phyloP scores from a whole-genome alignment of 30 jellyfish, hydroid and myxozoan genomes.

The Turritopsis rubra region DNA sequence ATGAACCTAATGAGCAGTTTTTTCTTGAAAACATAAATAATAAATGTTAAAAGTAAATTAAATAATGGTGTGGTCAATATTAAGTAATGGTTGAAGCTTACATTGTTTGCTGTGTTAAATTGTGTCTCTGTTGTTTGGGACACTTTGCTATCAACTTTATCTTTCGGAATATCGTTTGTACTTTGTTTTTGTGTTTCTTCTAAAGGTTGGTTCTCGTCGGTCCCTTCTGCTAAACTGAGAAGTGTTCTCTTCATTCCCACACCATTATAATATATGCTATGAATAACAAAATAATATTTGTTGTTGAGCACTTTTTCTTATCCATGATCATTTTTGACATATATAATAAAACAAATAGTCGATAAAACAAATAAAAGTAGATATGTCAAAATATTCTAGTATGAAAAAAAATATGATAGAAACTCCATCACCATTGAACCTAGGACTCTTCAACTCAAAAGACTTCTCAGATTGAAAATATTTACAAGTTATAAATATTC shows the following conservation, averaged over 20 bases:
- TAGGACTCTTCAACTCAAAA: too few species aligned
- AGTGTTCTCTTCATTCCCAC: constrained; percentile 17
- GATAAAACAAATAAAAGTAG: not conserved
- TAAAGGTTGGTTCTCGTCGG: not conserved
- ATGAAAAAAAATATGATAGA: not conserved
- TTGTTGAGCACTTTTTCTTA: too few species aligned
- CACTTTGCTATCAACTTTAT: not conserved
- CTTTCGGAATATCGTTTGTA: not conserved
- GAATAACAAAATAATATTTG: not conserved
- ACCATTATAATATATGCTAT: not conserved
- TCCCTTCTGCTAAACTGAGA: constrained; percentile 10
- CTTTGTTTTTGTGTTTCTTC: not conserved
- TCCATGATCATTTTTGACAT: too few species aligned
- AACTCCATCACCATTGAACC: too few species aligned
- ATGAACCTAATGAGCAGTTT: too few species aligned
- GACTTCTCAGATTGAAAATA: too few species aligned
- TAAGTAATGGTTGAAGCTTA: not conserved
- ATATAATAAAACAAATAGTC: too few species aligned
- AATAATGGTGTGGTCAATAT: not conserved
- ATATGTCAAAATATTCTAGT: not conserved
- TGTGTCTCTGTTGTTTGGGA: not conserved
- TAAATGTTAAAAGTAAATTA: too few species aligned
- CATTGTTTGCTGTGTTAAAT: not conserved
- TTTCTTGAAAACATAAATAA: too few species aligned
- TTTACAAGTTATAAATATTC: too few species aligned